A percentile compares a stretch with the other conserved stretches of the same genome.
Conservation (phyloP, 2,888 invertebrate species). For the Nomada ferruginata region DNA sequence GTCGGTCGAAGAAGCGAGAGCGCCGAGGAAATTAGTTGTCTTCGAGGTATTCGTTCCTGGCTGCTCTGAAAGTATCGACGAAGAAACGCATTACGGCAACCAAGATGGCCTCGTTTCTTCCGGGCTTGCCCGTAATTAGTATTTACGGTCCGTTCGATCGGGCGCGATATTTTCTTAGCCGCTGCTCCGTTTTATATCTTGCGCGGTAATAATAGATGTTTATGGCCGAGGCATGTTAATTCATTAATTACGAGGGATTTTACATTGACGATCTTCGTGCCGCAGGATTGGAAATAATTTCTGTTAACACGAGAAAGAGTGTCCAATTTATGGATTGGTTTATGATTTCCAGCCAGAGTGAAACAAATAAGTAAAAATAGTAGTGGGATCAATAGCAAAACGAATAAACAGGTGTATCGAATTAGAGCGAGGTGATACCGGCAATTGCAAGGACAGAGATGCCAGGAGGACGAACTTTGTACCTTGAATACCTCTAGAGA, state of each 20-base stretch:
- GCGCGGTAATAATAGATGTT: not conserved
- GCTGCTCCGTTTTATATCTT: not conserved
- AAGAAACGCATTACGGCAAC: slow-evolving; percentile 63
- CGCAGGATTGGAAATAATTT: not conserved
- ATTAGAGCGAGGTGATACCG: not conserved
- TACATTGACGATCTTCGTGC: not conserved
- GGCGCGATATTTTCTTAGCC: not conserved
- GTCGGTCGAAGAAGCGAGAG: not conserved
- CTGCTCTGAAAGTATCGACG: slow-evolving; percentile 41
- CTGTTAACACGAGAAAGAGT: no score
- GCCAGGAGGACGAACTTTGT: slow-evolving; percentile 21
- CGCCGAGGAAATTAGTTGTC: slow-evolving; percentile 60
- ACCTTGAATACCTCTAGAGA: not conserved
- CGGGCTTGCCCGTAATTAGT: slow-evolving; percentile 25
- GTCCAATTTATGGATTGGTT: no score
- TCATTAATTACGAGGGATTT: not conserved
- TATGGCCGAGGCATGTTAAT: not conserved
- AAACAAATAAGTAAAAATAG: no score
- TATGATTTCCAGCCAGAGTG: no score
- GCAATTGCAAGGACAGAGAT: not conserved
- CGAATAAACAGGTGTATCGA: slow-evolving; percentile 4
- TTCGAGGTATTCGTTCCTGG: slow-evolving; percentile 36
- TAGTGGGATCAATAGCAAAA: not conserved
- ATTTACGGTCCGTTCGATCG: slow-evolving; percentile 15
- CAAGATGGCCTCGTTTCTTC: slow-evolving; percentile 22